Conservation (phyloP, 2,888 invertebrate species). For the Leistus spinibarbis region DNA sequence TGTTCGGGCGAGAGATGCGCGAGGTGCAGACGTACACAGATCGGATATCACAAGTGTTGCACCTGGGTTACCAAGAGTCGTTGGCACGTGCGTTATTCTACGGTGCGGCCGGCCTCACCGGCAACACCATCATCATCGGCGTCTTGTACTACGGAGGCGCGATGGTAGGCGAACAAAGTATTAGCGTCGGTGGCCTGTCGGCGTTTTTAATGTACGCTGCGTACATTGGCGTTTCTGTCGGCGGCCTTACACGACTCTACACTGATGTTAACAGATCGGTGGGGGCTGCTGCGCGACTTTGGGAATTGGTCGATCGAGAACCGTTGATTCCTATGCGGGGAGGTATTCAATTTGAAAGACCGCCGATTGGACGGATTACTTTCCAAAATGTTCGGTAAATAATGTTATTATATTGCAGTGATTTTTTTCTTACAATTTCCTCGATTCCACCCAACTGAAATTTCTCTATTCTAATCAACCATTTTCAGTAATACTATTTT, state of each 20-base stretch:
- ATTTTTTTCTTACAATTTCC: too few relatives aligned
- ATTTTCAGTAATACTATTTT: too few relatives aligned
- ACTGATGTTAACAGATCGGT: conserved; percentile 92
- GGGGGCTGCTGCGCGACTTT: conserved; percentile 88
- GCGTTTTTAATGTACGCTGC: conserved; percentile 94
- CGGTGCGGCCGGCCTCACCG: conserved; percentile 88
- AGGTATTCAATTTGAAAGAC: conserved; percentile 63
- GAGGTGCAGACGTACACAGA: conserved; percentile 74
- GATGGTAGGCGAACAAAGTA: conserved; percentile 75
- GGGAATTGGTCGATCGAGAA: conserved; percentile 84
- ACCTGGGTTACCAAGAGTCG: conserved; percentile 85
- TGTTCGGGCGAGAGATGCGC: conserved; percentile 83
- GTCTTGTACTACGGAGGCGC: conserved; percentile 92
- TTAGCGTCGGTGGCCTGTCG: conserved; percentile 87
- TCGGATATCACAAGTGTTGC: conserved; percentile 73
- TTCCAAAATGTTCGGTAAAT: conserved; percentile 68
- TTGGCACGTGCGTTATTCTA: conserved; percentile 88
- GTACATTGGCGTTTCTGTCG: conserved; percentile 89
- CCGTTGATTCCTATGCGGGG: conserved; percentile 77
- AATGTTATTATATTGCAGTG: too few relatives aligned
- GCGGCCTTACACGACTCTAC: conserved; percentile 91
- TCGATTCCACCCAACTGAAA: too few relatives aligned
- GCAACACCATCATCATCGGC: conserved; percentile 86
- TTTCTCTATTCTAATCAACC: too few relatives aligned
- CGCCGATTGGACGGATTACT: conserved; percentile 72